Base-by-base conservation (phyloP, 2,888 invertebrate genomes). In the Cybosia mesomella region DNA sequence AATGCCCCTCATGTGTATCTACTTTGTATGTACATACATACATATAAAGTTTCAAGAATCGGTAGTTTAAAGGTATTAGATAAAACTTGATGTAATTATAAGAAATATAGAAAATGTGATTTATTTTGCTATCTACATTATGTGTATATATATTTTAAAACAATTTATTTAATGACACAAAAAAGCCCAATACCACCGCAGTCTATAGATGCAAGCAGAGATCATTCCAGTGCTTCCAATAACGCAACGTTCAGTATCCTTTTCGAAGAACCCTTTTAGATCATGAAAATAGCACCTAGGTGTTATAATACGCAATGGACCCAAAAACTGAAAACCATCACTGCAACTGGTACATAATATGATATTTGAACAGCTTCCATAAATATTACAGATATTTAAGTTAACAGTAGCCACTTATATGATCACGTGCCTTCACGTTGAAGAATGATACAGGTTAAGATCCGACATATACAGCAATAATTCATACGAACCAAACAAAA, bases 341-440 rank as follows among this genome's bases (percentile, higher is more conserved):
- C 18, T 18, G 4, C n/a, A 9, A 49, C n/a, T n/a, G 49, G 18
- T 43, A 18, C 7, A 43, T n/a, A 49, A 49, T n/a, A 49, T n/a
- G n/a, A n/a, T 49, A 49, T n/a, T n/a, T 49, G 49, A 18, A 9
- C 49, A n/a, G n/a, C 9, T 49, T 49, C 18, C 9, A 18, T 9
- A 80, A 77, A 75, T 72, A 75, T 71, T 53, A 54, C 71, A 71
- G 60, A 72, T 81, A 81, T 72, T 68, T 54, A 66, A 70, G 54
- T 55, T 73, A 49, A 49, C 49, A 9, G n/a, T 72, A 74, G 76
- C 72, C 79, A 78, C 66, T 68, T 70, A 68, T 75, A 67, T 64
- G 73, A 72, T 65, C 68, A 67, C 62, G 66, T 53, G 63, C 54
- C 72, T 75, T 72, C 68, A 68, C 72, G 24, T 73, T 58, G 69